A percentile compares a stretch with the other conserved stretches of the same genome.
Evolutionary conservation across 2,113 vertebrate species (phyloP).

Genomic region (Struthio camelus): DNA sequence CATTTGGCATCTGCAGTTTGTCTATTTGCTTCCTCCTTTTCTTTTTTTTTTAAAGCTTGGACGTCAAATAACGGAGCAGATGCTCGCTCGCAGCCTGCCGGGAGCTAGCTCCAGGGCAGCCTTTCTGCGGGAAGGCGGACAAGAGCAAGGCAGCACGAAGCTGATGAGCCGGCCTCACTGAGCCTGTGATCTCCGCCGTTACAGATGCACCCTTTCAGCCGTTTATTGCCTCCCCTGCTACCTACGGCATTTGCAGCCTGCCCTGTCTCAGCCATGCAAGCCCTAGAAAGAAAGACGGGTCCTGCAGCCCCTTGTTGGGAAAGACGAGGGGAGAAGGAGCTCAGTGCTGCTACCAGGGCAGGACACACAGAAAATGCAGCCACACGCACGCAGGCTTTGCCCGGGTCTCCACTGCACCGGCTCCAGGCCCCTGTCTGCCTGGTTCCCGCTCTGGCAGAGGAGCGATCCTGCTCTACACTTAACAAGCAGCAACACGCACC

Average conservation of each 20-base stretch:
- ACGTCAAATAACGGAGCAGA: not conserved
- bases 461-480: too few relatives aligned
- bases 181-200: not conserved
- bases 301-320: too few relatives aligned
- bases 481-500: too few relatives aligned
- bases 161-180: not conserved
- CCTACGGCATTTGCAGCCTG: not conserved
- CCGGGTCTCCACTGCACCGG: too few relatives aligned
- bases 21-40: not conserved
- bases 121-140: not conserved
- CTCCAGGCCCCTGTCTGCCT: too few relatives aligned
- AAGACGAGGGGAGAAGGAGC: too few relatives aligned
- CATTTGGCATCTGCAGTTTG: conserved; percentile 8
- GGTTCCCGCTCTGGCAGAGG: too few relatives aligned
- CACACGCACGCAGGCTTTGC: too few relatives aligned
- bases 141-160: not conserved
- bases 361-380: too few relatives aligned
- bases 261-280: too few relatives aligned
- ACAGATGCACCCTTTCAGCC: not conserved
- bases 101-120: not conserved
- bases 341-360: too few relatives aligned
- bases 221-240: not conserved
- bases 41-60: not conserved
- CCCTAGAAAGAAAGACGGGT: too few relatives aligned
- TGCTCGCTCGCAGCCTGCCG: not conserved